A percentile compares a stretch with the other conserved stretches of the same genome.
Conservation (phyloP, 2,888 invertebrate species). For the Catotricha subobsoleta region DNA sequence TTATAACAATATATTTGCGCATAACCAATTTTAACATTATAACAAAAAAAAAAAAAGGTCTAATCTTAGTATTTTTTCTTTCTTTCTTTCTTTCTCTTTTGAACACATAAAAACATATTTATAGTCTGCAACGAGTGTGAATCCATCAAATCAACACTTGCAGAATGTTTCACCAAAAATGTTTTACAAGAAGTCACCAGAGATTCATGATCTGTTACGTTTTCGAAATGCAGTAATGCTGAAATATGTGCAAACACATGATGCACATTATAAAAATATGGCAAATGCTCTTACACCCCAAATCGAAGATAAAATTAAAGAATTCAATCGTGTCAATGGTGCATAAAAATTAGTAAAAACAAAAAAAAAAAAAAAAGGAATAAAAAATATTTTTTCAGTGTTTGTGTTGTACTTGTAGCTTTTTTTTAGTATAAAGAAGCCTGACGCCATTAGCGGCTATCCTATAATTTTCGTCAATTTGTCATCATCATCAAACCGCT, state of each 20-base stretch:
- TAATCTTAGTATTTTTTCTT: neutral
- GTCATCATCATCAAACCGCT: too few relatives aligned
- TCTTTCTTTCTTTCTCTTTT: neutral
- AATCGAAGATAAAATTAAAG: constrained; percentile 7
- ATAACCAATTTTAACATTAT: too few relatives aligned
- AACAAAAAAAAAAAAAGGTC: neutral
- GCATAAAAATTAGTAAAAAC: too few relatives aligned
- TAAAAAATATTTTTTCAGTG: too few relatives aligned
- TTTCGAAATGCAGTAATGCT: constrained; percentile 5
- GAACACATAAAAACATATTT: neutral
- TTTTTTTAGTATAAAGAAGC: too few relatives aligned
- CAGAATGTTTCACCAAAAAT: neutral
- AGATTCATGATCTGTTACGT: constrained; percentile 5
- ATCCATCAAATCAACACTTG: neutral
- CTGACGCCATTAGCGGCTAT: too few relatives aligned
- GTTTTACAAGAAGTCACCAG: constrained; percentile 5
- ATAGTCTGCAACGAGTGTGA: constrained; percentile 1
- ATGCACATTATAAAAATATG: constrained; percentile 4
- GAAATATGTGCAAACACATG: constrained; percentile 6
- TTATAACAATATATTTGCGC: neutral
- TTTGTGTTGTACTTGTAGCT: too few relatives aligned
- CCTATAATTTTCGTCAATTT: too few relatives aligned
- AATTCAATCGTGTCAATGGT: constrained; percentile 5
- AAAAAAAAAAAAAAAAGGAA: too few relatives aligned
- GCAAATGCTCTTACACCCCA: constrained; percentile 6